Base-by-base conservation (phyloP, 1,140 invertebrate genomes). In the Pogonognathellus flavescens region DNA sequence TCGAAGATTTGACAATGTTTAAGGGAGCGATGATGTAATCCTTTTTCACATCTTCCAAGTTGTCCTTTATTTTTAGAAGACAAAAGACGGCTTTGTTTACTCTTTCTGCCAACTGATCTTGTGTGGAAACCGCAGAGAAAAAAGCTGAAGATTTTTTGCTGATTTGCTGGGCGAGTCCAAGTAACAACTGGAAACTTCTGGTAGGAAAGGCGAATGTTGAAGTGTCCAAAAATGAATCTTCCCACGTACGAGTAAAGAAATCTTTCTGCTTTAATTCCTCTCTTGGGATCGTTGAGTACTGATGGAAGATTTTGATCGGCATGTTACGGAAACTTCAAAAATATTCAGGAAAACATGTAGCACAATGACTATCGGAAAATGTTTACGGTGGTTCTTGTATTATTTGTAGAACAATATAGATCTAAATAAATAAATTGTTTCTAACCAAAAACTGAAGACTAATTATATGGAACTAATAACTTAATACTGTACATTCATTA, bases 181-280 rank as follows among this genome's bases (percentile, higher is more conserved):
- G 91, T 98, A 95, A 62, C 94, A 92, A 89, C 94, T 93, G 2
- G 93, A 94, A 41, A 99, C 94, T 89, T 97, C 95, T 60, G 96
- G 96, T 86, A 99, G 91, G 90, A 95, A 95, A 1, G 94, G 93
- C 88, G 95, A 95, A 83, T 94, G 93, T 92, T 31, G 92, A 91
- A 88, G 94, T 95, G 86, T 98, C 97, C 9, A 98, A 93, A 91
- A 99, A 99, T 84, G 93, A 93, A 89, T 98, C 97, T 59, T 98
- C 98, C 98, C 98, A 99, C 87, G 97, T 98, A 91, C 97, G 97
- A 0, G 97, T 98, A 89, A 99, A 97, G 89, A 99, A 97, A 90
- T 98, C 96, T 89, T 91, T 92, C 92, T 91, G 91, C 89, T 90
- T 97, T 82, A 96, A n/a, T n/a, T 82, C 96, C 95, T 89, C 94